These are phyloP conservation scores for Plebejus argus DNA, from an alignment of 2,888 invertebrate species.

Conservation along the genomic window DNA sequence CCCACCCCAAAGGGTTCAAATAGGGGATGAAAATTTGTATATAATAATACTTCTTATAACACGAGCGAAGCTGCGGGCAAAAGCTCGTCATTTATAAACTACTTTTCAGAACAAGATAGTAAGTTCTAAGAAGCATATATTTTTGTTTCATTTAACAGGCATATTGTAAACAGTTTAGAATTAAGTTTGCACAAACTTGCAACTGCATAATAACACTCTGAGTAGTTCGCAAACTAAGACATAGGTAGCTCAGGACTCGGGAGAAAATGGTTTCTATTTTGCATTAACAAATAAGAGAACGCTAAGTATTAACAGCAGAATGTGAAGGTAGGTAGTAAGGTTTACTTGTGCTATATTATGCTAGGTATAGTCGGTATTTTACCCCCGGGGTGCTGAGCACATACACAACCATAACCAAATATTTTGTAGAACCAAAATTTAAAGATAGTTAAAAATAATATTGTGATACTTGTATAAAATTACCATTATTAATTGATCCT, in stretches of 20 bases:
- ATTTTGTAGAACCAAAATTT: too few relatives aligned
- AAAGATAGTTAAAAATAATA: too few relatives aligned
- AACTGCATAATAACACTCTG: constrained; percentile 5
- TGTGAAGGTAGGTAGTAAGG: neutral
- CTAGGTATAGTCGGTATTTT: neutral
- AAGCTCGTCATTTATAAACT: too few relatives aligned
- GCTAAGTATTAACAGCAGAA: neutral
- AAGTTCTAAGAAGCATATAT: neutral
- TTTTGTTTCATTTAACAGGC: neutral
- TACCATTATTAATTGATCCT: too few relatives aligned
- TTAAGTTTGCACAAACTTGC: constrained; percentile 6
- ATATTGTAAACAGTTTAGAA: constrained; percentile 11
- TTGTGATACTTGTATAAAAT: too few relatives aligned
- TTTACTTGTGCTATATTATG: neutral
- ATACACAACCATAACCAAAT: too few relatives aligned
- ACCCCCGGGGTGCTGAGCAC: too few relatives aligned
- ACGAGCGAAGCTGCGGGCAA: too few relatives aligned
- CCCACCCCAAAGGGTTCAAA: too few relatives aligned
- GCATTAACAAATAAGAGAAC: constrained; percentile 13
- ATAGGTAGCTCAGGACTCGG: neutral
- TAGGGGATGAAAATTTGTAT: too few relatives aligned
- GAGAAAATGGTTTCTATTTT: constrained; percentile 14
- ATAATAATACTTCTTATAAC: too few relatives aligned
- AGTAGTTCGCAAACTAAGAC: constrained; percentile 21
- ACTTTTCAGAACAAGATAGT: neutral